Evolutionary conservation across 1,140 invertebrate species (phyloP).

Genomic region (Heliothis subflexa): DNA sequence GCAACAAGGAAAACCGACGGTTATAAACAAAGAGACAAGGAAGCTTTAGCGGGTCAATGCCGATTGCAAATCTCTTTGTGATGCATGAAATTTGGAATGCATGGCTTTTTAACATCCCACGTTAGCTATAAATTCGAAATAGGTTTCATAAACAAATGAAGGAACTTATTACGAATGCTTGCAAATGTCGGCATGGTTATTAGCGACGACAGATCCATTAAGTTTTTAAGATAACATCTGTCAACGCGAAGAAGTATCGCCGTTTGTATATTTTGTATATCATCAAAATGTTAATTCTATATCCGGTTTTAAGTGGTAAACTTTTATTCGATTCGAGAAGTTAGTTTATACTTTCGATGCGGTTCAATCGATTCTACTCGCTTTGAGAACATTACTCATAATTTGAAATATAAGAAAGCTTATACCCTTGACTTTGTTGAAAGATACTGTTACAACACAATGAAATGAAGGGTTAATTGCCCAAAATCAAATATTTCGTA

Average conservation of each 20-base stretch:
- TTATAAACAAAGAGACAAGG: conserved; percentile 36
- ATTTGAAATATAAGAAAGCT: background rate
- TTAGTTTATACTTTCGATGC: conserved; percentile 14
- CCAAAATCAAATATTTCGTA: conserved; percentile 18
- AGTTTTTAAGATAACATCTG: conserved; percentile 36
- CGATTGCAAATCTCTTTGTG: conserved; percentile 22
- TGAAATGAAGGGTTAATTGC: conserved; percentile 28
- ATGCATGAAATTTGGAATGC: background rate
- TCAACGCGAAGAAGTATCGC: conserved; percentile 20
- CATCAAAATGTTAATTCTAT: conserved; percentile 6
- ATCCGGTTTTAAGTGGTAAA: conserved; percentile 5
- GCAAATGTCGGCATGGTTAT: conserved; percentile 23
- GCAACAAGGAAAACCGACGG: conserved; percentile 53
- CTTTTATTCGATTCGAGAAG: background rate
- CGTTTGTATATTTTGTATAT: background rate
- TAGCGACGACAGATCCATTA: conserved; percentile 29
- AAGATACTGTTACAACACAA: background rate
- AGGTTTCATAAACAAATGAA: background rate
- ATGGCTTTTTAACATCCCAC: too few relatives aligned
- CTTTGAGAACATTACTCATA: background rate
- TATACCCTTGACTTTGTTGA: conserved; percentile 14
- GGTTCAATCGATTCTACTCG: conserved; percentile 20
- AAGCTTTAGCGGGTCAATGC: conserved; percentile 46
- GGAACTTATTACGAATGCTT: conserved; percentile 3
- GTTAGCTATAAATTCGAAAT: too few relatives aligned